Evolutionary conservation across 1,140 invertebrate species (phyloP), one percentile per base, ranked within the genome.

Genomic region (Tribolium madens): DNA sequence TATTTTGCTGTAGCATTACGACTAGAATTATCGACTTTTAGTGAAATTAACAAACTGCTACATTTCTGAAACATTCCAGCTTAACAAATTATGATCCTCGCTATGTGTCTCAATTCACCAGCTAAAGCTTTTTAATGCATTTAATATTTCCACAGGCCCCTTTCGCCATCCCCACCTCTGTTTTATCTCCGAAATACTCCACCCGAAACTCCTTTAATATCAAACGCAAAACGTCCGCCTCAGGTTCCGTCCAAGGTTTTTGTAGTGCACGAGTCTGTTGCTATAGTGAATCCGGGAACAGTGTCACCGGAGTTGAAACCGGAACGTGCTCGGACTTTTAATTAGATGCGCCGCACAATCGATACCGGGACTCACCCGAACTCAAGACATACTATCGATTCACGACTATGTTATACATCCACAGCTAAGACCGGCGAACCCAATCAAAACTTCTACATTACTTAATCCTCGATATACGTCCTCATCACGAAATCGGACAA

Each of bases 311-410:
- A 84, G 82, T 84, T 79, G 81, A 78, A 81, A 74, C 79, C 79
- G 80, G 75, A 75, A 84, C 83, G 83, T 84, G 83, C 81, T 76
- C 76, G 78, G 83, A 81, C 77, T 84, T 78, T 79, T 84, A 84
- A 84, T 84, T 84, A 83, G 83, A 84, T 83, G 83, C 83, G 81
- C 77, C 78, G 76, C 79, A 76, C 75, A 84, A 84, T 84, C 83
- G 83, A 84, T 84, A 84, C 76, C 76, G 47, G 76, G 76, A 79
- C 73, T 75, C 53, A 64, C 73, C 77, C 77, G 71, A 60, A 76
- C 74, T 72, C 42, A 73, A 79, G 68, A 73, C 53, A 76, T 50
- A 52, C 68, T 73, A 73, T 73, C 71, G 71, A 73, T 53, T 57
- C 71, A 73, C 48, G 18, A 73, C 69, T 42, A 42, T 42, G 77